These are phyloP conservation scores for Orbicella faveolata DNA, from an alignment of 64 coral and sea anemone species.

Conservation along the genomic window DNA sequence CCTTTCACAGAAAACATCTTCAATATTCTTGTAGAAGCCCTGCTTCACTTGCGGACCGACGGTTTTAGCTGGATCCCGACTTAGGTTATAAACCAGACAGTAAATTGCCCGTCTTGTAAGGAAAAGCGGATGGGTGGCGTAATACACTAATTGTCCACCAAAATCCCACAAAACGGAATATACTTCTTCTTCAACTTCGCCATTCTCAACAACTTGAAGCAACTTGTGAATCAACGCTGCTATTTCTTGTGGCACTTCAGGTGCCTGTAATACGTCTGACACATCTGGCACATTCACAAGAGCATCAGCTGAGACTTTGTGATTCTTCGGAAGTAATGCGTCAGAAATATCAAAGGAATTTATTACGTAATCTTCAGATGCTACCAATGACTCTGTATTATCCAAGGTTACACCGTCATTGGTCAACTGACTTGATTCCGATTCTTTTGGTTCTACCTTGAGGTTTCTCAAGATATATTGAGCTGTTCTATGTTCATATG, in stretches of 20 bases:
- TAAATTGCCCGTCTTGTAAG: not conserved
- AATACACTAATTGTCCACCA: not conserved
- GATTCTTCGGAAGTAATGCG: no score
- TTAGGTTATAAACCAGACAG: not conserved
- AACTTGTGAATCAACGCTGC: not conserved
- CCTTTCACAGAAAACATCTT: not conserved
- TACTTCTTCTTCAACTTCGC: not conserved
- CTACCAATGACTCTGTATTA: no score
- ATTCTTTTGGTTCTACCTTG: not conserved
- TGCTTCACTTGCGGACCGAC: not conserved
- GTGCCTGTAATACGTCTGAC: no score
- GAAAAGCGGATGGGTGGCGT: not conserved
- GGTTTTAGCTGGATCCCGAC: not conserved
- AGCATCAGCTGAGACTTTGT: not conserved
- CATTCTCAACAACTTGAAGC: not conserved
- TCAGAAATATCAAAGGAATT: no score
- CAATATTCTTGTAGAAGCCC: not conserved
- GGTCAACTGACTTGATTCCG: not conserved
- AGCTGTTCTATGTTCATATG: not conserved
- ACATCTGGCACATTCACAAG: accelerated
- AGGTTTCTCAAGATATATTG: not conserved
- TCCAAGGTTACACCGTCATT: not conserved
- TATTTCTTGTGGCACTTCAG: not conserved
- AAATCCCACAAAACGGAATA: conserved; percentile 9
- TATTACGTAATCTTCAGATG: no score